phyloP scores from a whole-genome alignment of 2,797 vertebrate species.

The Rhinogobio ventralis region DNA sequence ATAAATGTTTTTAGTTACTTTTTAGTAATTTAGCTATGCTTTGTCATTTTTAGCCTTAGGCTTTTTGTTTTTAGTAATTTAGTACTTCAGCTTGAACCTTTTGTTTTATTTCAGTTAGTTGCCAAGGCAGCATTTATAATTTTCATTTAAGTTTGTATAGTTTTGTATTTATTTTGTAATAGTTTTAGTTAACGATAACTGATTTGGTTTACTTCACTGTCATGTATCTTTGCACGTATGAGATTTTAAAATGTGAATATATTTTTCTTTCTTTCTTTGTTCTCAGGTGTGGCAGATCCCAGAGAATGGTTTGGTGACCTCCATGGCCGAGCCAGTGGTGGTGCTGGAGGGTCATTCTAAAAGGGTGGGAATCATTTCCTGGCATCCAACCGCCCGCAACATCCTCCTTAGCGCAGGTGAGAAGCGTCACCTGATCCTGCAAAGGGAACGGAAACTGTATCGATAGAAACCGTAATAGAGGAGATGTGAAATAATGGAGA shows the following conservation, averaged over 20 bases:
- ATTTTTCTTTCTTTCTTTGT: constrained; percentile 34
- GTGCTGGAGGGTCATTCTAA: constrained; percentile 95
- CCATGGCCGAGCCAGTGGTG: constrained; percentile 90
- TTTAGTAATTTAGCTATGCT: neutral
- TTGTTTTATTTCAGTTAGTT: neutral
- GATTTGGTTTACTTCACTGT: neutral
- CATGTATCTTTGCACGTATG: neutral
- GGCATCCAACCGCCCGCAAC: constrained; percentile 95
- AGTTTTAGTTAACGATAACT: neutral
- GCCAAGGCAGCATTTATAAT: neutral
- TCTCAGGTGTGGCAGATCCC: constrained; percentile 98
- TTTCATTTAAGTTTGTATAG: neutral
- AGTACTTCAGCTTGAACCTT: neutral
- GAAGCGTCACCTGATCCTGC: neutral
- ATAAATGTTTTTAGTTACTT: neutral
- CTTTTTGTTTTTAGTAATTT: neutral
- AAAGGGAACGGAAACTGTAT: neutral
- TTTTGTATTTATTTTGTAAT: neutral
- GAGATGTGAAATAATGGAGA: neutral
- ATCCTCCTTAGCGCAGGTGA: constrained; percentile 95
- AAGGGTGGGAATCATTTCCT: constrained; percentile 93
- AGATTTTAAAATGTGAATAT: neutral
- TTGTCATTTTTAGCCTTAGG: neutral
- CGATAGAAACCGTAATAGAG: neutral
- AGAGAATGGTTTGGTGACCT: constrained; percentile 88